phyloP scores from a whole-genome alignment of 2,888 invertebrate genomes.

The Drosophila mercatorum region DNA sequence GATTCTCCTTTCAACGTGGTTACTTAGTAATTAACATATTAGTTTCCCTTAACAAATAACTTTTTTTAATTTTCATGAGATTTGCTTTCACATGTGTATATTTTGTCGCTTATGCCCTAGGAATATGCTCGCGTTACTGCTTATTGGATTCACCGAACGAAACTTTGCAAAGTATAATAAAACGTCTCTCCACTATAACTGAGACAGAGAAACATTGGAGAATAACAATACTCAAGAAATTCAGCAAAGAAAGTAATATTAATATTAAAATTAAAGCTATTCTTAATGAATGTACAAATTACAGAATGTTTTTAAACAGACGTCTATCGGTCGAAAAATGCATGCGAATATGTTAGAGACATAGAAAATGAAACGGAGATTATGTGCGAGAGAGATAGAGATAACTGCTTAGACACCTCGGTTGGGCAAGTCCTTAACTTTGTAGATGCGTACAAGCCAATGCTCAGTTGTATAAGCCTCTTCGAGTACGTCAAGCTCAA shows the following conservation, averaged over 20 bases:
- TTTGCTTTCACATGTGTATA: conserved; percentile 26
- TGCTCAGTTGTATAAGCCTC: conserved; percentile 99
- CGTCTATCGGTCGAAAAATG: conserved; percentile 3
- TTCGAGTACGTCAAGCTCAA: conserved; percentile 98
- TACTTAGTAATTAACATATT: too few relatives aligned
- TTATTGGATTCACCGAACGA: conserved; percentile 19
- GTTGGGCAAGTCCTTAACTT: conserved; percentile 97
- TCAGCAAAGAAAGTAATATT: neutral
- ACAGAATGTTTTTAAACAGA: conserved; percentile 13
- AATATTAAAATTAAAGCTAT: conserved; percentile 33
- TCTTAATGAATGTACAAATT: conserved; percentile 45
- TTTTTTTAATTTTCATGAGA: conserved; percentile 21
- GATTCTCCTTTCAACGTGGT: too few relatives aligned
- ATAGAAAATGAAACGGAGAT: neutral
- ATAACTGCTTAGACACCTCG: conserved; percentile 88
- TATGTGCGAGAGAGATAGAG: neutral
- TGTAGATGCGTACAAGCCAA: conserved; percentile 99
- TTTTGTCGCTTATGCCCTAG: conserved; percentile 37
- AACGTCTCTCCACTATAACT: conserved; percentile 7
- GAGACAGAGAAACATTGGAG: conserved; percentile 9
- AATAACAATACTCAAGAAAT: conserved; percentile 39
- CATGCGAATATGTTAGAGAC: conserved; percentile 32
- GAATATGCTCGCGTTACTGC: conserved; percentile 41
- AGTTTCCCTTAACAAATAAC: too few relatives aligned
- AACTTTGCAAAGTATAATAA: conserved; percentile 6